A percentile compares a stretch with the other conserved stretches of the same genome.
These are phyloP conservation scores for Chloroceryle aenea DNA, from an alignment of 2,113 vertebrate genomes.

Conservation along the genomic window DNA sequence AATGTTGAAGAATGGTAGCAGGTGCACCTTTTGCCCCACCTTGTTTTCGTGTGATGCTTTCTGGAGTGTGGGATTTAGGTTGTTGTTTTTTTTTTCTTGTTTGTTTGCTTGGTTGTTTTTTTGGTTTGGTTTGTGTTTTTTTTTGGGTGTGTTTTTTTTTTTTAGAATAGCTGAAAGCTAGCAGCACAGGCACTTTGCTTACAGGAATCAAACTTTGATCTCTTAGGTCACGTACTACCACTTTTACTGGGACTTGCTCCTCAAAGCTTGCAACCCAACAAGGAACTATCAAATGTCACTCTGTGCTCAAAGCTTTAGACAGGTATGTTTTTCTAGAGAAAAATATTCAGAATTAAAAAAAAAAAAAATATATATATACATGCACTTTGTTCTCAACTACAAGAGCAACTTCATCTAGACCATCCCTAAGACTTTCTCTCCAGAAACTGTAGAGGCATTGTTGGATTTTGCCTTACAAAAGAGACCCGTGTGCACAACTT, in stretches of 20 bases:
- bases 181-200: not conserved
- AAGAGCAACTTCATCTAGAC: not conserved
- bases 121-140: not conserved
- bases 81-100: too few relatives aligned
- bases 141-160: not conserved
- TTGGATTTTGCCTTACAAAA: not conserved
- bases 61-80: not conserved
- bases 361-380: too few relatives aligned
- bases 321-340: not conserved
- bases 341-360: not conserved
- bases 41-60: not conserved
- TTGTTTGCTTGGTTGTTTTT: not conserved
- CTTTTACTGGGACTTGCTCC: not conserved
- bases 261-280: not conserved
- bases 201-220: not conserved
- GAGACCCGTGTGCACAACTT: not conserved
- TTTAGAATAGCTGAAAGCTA: not conserved
- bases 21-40: not conserved
- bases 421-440: not conserved
- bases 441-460: not conserved
- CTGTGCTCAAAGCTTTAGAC: not conserved
- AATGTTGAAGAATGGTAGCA: not conserved
- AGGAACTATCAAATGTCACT: not conserved
- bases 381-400: not conserved
- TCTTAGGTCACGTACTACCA: not conserved